Base-by-base conservation (phyloP, 2,888 invertebrate species). In the Metellina segmentata region DNA sequence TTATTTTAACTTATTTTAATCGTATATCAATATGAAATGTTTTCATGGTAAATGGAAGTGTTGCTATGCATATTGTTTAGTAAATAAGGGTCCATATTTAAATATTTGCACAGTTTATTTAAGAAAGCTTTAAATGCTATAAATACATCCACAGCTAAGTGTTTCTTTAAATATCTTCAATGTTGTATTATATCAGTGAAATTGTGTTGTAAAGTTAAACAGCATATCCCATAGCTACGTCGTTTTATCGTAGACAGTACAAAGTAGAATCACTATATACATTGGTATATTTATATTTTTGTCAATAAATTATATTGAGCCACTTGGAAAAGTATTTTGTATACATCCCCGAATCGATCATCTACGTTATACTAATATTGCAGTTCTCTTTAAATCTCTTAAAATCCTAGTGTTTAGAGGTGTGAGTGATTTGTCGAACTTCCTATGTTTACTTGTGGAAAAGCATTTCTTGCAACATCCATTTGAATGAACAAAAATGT, bases 281-380 rank as follows among this genome's bases (percentile, higher is more conserved):
- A 78, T 83, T 78, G 20, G 52, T 88, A 88, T 88, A 88, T 88
- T 81, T 71, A 77, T 89, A 89, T 89, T 89, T 89, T 89, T 89
- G 34, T 49, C 78, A 49, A 77, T 52, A 48, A 52, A 82, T 82
- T 82, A 89, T 89, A 83, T 78, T 78, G 16, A 83, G 78, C 49
- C 52, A 77, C 53, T 48, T 16, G 34, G 53, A 89, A 82, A 89
- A 70, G 34, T 83, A 83, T 89, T 83, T 89, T 89, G 71, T 89
- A 83, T 89, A 83, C 77, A 48, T 75, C 81, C 53, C 7, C 51
- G n/a, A 75, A 74, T 34, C 7, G n/a, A 16, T 34, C 34, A 34
- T 34, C 61, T 61, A 9, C 16, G 61, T 16, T 61, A 16, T 16
- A 61, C 7, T 16, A 61, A 61, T 61, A 34, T 34, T 34, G 34